Conservation (phyloP, 2,888 invertebrate genomes). For the Brachynemurus nebulosus region DNA sequence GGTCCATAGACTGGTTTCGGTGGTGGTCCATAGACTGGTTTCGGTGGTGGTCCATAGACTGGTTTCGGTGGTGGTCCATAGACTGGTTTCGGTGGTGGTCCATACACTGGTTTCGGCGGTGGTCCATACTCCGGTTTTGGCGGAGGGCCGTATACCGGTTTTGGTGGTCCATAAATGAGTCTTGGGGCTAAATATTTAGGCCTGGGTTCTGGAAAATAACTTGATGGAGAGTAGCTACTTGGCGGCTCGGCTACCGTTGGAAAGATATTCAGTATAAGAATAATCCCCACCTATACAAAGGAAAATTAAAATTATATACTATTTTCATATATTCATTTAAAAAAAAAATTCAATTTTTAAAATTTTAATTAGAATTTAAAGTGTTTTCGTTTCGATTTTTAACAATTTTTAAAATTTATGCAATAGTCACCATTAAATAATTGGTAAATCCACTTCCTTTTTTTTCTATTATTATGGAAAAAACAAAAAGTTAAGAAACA, state of each 20-base stretch:
- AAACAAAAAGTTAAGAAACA: no score
- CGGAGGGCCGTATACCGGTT: conserved; percentile 19
- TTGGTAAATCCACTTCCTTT: no score
- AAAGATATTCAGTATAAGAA: neutral
- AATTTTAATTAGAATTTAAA: no score
- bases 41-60: conserved; percentile 17
- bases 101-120: conserved; percentile 18
- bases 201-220: neutral
- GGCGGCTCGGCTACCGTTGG: neutral
- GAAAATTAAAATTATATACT: no score
- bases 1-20: conserved; percentile 19
- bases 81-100: conserved; percentile 18
- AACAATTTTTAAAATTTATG: no score
- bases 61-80: conserved; percentile 21
- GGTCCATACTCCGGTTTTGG: conserved; percentile 12
- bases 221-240: neutral
- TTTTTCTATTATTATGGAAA: no score
- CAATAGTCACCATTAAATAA: no score
- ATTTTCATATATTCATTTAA: no score
- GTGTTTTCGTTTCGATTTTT: no score
- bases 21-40: conserved; percentile 12
- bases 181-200: conserved; percentile 9
- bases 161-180: conserved; percentile 21
- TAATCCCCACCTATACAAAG: neutral
- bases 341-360: no score